phyloP scores from a whole-genome alignment of 2,113 vertebrate species.

The Ciconia maguari region DNA sequence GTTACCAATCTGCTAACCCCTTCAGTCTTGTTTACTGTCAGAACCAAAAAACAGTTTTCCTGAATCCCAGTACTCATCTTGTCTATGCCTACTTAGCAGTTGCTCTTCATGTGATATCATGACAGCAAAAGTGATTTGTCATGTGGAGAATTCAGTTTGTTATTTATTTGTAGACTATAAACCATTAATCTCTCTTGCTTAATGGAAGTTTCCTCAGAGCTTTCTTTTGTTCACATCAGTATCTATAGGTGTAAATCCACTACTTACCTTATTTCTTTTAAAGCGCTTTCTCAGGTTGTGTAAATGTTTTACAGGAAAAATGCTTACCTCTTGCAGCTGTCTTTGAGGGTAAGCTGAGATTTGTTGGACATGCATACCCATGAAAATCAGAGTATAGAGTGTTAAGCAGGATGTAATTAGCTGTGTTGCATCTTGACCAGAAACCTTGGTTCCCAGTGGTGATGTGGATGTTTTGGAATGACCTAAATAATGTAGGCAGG shows the following conservation, averaged over 20 bases:
- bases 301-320: background rate
- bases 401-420: background rate
- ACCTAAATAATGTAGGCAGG: background rate
- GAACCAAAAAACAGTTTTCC: background rate
- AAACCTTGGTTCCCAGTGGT: background rate
- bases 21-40: background rate
- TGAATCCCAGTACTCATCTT: background rate
- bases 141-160: background rate
- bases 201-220: background rate
- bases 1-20: background rate
- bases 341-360: background rate
- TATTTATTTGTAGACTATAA: background rate
- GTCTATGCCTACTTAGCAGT: background rate
- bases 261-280: background rate
- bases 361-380: background rate
- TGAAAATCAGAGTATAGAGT: rapidly evolving
- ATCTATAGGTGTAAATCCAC: background rate
- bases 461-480: background rate
- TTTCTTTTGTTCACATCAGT: background rate
- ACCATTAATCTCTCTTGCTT: background rate
- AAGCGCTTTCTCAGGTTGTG: background rate
- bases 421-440: background rate
- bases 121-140: background rate
- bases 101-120: background rate
- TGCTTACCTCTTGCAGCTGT: background rate